Evolutionary conservation across 2,888 invertebrate species (phyloP), one percentile per base, ranked within the genome.

Genomic region (Plusia festucae): DNA sequence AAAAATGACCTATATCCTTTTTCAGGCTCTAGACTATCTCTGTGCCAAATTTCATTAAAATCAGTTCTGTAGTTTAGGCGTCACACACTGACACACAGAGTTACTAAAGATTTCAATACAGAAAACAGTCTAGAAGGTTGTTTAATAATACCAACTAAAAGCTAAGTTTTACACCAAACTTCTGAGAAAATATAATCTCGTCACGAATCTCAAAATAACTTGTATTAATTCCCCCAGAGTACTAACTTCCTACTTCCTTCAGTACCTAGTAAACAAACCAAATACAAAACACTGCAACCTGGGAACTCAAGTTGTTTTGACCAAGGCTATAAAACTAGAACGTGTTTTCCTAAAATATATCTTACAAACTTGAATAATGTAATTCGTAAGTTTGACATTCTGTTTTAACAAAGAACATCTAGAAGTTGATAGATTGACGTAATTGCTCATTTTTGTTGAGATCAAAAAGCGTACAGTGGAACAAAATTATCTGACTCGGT

Each of bases 111-210:
- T n/a, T n/a, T n/a, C n/a, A n/a, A n/a, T n/a, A 3, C 24, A 3
- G 2, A 3, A 5, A 24, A 24, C 24, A 24, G 5, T 24, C 24
- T 24, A 24, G 24, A 24, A 24, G 2, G 5, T 24, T 24, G 24
- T 24, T 24, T 3, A 24, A 24, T 24, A 24, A 13, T 34, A 40
- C 4, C 13, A 34, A 15, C 40, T 40, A 40, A 40, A n/a, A n/a
- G 40, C 40, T n/a, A 40, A 40, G 40, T 40, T 40, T 40, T 40
- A 40, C 15, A 13, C n/a, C 40, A n/a, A 9, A n/a, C 4, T 40
- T 40, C 6, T n/a, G 1, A 40, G 40, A 5, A 40, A 40, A 40
- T 40, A 15, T 24, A 68, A 61, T 60, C 20, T 40, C n/a, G 40
- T 40, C 40, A 40, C 40, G 40, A 40, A n/a, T 40, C 40, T 40